Percentiles rank a stretch among this genome's conserved stretches.
Evolutionary conservation across 2,888 invertebrate genomes (phyloP).

Genomic region (Watsonalla binaria): DNA sequence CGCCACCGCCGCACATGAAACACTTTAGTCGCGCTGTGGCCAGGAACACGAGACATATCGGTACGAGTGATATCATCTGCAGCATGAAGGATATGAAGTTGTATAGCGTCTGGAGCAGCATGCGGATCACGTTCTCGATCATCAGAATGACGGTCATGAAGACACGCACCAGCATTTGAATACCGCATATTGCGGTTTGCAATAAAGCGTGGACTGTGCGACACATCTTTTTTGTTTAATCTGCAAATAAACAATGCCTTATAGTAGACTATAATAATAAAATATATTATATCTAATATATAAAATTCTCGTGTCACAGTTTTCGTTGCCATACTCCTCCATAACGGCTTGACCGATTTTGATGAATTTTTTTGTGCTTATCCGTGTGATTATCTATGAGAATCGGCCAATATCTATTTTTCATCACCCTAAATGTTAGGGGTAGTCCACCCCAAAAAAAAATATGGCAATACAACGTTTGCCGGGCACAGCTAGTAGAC

Average conservation of each 20-base stretch:
- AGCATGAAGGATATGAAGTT: constrained; percentile 61
- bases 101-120: constrained; percentile 59
- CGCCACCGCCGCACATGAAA: constrained; percentile 61
- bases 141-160: constrained; percentile 63
- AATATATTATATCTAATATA: no score
- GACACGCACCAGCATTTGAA: constrained; percentile 62
- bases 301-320: no score
- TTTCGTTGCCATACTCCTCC: no score
- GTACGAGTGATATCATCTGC: constrained; percentile 58
- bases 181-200: constrained; percentile 48
- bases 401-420: no score
- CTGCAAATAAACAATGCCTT: constrained; percentile 15
- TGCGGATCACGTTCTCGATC: constrained; percentile 60
- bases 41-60: constrained; percentile 58
- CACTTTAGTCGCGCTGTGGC: constrained; percentile 53
- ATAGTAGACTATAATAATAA: no score
- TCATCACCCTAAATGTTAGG: no score
- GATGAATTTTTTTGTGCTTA: no score
- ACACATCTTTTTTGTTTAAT: constrained; percentile 46
- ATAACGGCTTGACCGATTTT: no score
- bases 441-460: no score
- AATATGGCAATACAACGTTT: no score
- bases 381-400: no score
- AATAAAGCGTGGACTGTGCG: constrained; percentile 52
- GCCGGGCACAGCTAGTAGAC: no score